phyloP scores from a whole-genome alignment of 1,140 invertebrate species.

The Spodoptera frugiperda region DNA sequence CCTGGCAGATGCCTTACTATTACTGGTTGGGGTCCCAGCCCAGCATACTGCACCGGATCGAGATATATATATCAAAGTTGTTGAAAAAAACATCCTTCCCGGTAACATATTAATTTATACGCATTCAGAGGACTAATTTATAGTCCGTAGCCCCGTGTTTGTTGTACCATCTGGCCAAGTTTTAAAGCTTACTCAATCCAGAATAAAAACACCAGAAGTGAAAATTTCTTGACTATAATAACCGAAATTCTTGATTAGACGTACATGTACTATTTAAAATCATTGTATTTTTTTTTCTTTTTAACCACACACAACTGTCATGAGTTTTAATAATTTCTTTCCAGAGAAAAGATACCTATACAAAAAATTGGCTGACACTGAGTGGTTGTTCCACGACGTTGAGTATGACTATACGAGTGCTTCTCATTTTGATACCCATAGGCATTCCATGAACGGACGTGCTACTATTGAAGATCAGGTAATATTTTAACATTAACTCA shows the following conservation, averaged over 20 bases:
- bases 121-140: no score
- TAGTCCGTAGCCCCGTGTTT: no score
- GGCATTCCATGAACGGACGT: constrained; percentile 65
- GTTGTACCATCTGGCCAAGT: no score
- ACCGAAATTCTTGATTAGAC: no score
- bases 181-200: no score
- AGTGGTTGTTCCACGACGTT: constrained; percentile 72
- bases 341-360: constrained; percentile 71
- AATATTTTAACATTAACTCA: background rate
- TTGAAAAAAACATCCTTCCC: constrained; percentile 66
- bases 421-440: constrained; percentile 65
- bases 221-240: no score
- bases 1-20: constrained; percentile 60
- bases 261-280: no score
- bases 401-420: constrained; percentile 69
- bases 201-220: no score
- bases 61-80: constrained; percentile 59
- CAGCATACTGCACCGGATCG: constrained; percentile 74
- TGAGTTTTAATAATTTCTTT: constrained; percentile 40
- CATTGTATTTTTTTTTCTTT: background rate
- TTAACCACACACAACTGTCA: background rate
- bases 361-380: constrained; percentile 60
- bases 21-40: constrained; percentile 68
- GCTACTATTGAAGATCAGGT: constrained; percentile 66
- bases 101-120: constrained; percentile 54